phyloP scores from a whole-genome alignment of 2,797 vertebrate species.

The Anableps anableps region DNA sequence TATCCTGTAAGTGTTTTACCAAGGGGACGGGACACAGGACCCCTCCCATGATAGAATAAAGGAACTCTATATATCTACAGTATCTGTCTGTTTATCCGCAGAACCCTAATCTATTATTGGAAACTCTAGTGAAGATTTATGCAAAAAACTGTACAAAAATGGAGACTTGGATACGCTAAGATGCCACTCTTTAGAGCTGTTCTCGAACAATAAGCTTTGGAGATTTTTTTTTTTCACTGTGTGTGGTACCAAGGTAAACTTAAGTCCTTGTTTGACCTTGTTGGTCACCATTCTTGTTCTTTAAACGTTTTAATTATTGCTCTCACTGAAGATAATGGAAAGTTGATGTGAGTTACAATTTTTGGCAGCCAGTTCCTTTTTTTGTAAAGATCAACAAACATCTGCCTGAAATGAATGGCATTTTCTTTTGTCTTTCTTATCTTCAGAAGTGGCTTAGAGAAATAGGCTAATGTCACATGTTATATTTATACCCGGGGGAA shows the following conservation, averaged over 20 bases:
- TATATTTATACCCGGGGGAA: background rate
- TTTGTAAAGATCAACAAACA: background rate
- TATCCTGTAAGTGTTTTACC: slow-evolving; percentile 75
- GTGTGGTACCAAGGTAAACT: background rate
- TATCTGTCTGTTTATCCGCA: slow-evolving; percentile 13
- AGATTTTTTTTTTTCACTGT: background rate
- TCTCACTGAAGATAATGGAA: background rate
- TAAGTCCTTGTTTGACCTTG: background rate
- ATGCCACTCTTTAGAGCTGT: background rate
- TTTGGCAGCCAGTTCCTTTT: background rate
- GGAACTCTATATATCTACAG: slow-evolving; percentile 57
- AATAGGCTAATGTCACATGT: background rate
- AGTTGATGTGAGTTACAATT: background rate
- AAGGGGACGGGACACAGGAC: slow-evolving; percentile 63
- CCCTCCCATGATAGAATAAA: slow-evolving; percentile 59
- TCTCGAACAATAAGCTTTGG: background rate
- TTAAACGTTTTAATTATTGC: background rate
- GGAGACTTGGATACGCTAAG: background rate
- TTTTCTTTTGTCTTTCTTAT: background rate
- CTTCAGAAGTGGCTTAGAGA: background rate
- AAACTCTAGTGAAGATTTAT: background rate
- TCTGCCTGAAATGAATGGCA: background rate
- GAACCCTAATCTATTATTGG: background rate
- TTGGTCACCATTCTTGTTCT: background rate
- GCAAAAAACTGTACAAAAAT: background rate